These are phyloP conservation scores for Lepidotrigona ventralis DNA, from an alignment of 1,140 invertebrate species.

Conservation along the genomic window DNA sequence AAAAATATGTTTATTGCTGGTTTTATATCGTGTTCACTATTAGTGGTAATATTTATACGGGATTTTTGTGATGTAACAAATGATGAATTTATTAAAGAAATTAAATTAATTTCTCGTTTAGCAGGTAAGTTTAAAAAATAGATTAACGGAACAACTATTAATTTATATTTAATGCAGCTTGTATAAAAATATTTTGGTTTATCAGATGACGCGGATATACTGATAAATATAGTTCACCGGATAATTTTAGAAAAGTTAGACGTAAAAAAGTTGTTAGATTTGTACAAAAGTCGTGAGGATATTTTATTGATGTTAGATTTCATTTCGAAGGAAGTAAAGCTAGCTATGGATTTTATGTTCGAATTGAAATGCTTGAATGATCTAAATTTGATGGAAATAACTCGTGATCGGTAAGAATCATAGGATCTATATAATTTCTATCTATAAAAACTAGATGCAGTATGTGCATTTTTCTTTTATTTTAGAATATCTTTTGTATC, in stretches of 20 bases:
- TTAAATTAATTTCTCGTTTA: slow-evolving; percentile 64
- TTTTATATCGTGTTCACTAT: slow-evolving; percentile 68
- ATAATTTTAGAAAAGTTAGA: slow-evolving; percentile 65
- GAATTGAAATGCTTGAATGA: slow-evolving; percentile 60
- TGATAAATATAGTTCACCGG: slow-evolving; percentile 64
- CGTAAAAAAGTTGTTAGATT: slow-evolving; percentile 21
- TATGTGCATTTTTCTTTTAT: slow-evolving; percentile 41
- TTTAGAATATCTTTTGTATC: slow-evolving; percentile 65
- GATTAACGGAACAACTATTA: neutral
- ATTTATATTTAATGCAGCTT: slow-evolving; percentile 16
- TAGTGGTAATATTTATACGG: slow-evolving; percentile 53
- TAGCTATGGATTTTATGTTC: slow-evolving; percentile 69
- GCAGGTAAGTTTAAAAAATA: slow-evolving; percentile 52
- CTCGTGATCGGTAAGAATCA: slow-evolving; percentile 60
- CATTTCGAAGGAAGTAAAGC: slow-evolving; percentile 64
- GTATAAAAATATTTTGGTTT: slow-evolving; percentile 9
- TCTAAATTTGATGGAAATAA: slow-evolving; percentile 63
- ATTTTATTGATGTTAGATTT: slow-evolving; percentile 62
- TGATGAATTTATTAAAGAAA: slow-evolving; percentile 48
- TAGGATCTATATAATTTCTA: neutral
- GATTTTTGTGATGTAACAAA: slow-evolving; percentile 1
- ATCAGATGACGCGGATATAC: slow-evolving; percentile 47
- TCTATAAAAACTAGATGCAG: neutral
- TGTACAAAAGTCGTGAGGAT: slow-evolving; percentile 57
- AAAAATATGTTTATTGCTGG: slow-evolving; percentile 56